These are phyloP conservation scores for Octonoba sinensis DNA, from an alignment of 2,888 invertebrate genomes.

Conservation along the genomic window DNA sequence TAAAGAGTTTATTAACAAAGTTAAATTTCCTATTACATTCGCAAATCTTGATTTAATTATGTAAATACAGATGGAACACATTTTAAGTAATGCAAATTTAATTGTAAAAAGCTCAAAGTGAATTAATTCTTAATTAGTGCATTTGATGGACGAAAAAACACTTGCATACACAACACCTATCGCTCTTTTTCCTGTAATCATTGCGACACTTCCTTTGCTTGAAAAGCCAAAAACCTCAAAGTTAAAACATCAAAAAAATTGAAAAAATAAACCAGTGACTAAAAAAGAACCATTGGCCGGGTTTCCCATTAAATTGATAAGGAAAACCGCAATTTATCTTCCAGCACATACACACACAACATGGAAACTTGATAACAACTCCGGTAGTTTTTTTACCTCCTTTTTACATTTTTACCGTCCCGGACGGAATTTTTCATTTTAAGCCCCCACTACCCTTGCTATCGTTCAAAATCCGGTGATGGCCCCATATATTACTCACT, in stretches of 20 bases:
- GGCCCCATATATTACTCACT: constrained; percentile 41
- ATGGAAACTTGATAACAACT: constrained; percentile 44
- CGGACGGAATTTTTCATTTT: constrained; percentile 5
- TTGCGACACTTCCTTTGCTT: no score
- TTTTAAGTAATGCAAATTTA: no score
- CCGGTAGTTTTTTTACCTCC: constrained; percentile 14
- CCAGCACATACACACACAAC: constrained; percentile 24
- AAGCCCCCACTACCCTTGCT: neutral
- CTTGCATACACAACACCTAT: no score
- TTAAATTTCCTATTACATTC: no score
- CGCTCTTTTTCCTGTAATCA: no score
- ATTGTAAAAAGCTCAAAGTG: no score
- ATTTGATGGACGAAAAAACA: no score
- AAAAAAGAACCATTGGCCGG: constrained; percentile 28
- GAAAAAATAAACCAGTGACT: constrained; percentile 16
- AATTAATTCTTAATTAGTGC: no score
- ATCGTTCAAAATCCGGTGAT: constrained; percentile 13
- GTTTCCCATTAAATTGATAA: constrained; percentile 57
- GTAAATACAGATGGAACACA: no score
- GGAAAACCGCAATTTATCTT: constrained; percentile 54
- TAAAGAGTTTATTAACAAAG: no score
- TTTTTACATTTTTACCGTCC: constrained; percentile 40
- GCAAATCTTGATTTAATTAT: no score
- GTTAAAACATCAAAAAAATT: constrained; percentile 45
- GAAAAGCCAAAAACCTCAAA: constrained; percentile 34